A percentile compares a stretch with the other conserved stretches of the same genome.
Evolutionary conservation across 64 coral and sea anemone species (phyloP).

Genomic region (Stylophora pistillata): DNA sequence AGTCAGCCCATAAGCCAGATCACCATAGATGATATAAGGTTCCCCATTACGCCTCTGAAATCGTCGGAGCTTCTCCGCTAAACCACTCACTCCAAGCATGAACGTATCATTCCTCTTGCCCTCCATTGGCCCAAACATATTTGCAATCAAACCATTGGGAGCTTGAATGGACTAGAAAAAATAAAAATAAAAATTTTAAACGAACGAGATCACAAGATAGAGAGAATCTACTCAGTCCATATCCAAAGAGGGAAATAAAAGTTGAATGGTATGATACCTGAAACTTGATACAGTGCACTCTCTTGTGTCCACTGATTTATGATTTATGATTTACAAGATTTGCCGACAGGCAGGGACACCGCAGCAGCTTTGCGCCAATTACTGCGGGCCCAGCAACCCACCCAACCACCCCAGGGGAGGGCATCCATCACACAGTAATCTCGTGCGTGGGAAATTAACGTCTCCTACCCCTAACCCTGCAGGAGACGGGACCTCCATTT

Average conservation of each 20-base stretch:
- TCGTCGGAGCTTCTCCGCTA: background rate
- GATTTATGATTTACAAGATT: no score
- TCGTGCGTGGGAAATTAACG: no score
- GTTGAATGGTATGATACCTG: background rate
- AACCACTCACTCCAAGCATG: background rate
- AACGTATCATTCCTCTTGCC: background rate
- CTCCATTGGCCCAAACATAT: conserved; percentile 4
- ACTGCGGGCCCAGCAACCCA: no score
- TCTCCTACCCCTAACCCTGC: no score
- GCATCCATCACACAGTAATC: no score
- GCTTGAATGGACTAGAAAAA: conserved; percentile 4
- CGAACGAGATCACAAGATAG: no score
- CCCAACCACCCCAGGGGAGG: no score
- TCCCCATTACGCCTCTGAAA: conserved; percentile 32
- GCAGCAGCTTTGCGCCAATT: no score
- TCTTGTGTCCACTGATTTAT: background rate
- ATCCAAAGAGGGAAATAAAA: no score
- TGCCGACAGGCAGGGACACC: no score
- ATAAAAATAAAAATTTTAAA: background rate
- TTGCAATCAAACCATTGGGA: background rate
- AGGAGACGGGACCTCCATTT: no score
- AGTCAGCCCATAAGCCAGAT: conserved; percentile 13
- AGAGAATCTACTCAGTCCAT: no score
- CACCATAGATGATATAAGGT: conserved; percentile 24
- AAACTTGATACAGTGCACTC: background rate